Evolutionary conservation across 2,113 vertebrate genomes (phyloP).

Genomic region (Chloropsis cyanopogon): DNA sequence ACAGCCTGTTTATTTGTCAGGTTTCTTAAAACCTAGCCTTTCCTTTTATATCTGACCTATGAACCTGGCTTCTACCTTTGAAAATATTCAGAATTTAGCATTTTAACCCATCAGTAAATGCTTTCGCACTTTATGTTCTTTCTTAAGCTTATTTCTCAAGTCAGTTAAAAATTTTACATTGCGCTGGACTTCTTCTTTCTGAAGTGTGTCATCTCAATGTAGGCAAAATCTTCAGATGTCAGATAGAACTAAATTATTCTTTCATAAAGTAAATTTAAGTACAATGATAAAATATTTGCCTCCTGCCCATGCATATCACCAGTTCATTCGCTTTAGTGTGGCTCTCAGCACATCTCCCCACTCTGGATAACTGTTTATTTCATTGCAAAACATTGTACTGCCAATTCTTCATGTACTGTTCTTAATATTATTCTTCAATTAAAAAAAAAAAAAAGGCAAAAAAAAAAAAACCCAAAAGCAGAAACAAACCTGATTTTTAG

Average conservation of each 20-base stretch:
- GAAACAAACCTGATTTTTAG: background rate
- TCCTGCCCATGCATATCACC: background rate
- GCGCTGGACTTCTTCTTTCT: background rate
- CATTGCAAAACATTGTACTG: background rate
- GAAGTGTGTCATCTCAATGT: background rate
- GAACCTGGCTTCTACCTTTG: background rate
- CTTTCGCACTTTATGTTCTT: background rate
- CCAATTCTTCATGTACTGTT: background rate
- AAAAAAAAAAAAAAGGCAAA: accelerated
- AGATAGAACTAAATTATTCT: background rate
- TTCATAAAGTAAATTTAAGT: background rate
- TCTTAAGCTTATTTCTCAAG: background rate
- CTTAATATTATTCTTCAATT: background rate
- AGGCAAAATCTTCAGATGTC: background rate
- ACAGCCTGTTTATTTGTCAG: background rate
- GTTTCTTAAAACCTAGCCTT: background rate
- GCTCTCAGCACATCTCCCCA: background rate
- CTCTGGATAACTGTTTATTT: background rate
- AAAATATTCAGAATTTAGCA: background rate
- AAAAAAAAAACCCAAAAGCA: background rate
- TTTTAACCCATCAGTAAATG: background rate
- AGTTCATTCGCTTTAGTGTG: background rate
- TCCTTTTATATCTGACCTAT: background rate
- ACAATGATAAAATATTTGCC: background rate
- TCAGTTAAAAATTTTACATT: background rate